phyloP scores from a whole-genome alignment of 2,888 invertebrate species.

The Eupithecia centaureata region DNA sequence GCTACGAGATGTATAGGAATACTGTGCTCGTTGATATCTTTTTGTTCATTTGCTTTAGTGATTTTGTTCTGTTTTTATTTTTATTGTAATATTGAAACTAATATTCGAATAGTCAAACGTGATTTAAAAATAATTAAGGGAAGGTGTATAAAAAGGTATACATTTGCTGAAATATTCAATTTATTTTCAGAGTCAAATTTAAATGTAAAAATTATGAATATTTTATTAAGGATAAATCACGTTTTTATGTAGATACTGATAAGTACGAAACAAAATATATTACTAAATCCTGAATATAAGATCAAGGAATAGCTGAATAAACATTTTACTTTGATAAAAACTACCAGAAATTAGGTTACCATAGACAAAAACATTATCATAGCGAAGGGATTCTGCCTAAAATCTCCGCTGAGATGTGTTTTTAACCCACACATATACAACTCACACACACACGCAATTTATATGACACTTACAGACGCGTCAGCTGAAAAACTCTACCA shows the following conservation, averaged over 20 bases:
- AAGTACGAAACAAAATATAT: background rate
- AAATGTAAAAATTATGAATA: too few species aligned
- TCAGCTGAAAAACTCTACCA: conserved; percentile 73
- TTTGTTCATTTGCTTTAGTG: background rate
- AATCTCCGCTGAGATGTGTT: conserved; percentile 68
- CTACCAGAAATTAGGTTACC: conserved; percentile 42
- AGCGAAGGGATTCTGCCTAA: conserved; percentile 67
- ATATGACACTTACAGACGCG: conserved; percentile 77
- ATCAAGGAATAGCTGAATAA: background rate
- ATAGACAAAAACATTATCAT: conserved; percentile 50
- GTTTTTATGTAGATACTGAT: background rate
- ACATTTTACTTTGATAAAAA: background rate
- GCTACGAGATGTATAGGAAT: conserved; percentile 21
- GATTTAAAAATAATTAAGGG: background rate
- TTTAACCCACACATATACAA: conserved; percentile 65
- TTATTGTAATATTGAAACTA: background rate
- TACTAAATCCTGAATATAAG: background rate
- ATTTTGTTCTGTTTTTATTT: background rate
- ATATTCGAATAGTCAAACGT: background rate
- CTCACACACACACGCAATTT: conserved; percentile 57
- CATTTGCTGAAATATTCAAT: background rate
- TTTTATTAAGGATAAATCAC: too few species aligned
- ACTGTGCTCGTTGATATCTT: background rate
- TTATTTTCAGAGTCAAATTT: background rate
- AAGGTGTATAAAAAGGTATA: too few species aligned